phyloP scores from a whole-genome alignment of 2,797 vertebrate genomes.

The Sebastes iracundus region DNA sequence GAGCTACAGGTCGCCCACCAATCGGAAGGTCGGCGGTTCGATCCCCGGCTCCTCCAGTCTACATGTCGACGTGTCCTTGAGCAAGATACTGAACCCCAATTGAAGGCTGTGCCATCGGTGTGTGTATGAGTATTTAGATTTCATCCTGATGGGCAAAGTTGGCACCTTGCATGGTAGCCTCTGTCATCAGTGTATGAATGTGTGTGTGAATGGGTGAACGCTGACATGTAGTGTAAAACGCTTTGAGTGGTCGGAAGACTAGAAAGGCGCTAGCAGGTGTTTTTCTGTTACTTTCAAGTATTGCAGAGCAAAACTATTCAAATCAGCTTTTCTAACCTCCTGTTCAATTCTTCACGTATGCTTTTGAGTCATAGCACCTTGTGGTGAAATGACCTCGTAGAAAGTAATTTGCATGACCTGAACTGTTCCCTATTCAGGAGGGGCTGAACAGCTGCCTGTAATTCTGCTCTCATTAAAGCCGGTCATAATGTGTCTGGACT shows the following conservation, averaged over 20 bases:
- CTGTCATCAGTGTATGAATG: too few relatives aligned
- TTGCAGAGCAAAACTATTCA: not conserved
- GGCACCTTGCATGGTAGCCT: too few relatives aligned
- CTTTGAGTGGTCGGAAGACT: too few relatives aligned
- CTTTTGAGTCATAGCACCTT: not conserved
- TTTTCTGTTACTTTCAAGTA: not conserved
- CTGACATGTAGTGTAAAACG: too few relatives aligned
- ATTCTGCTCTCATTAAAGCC: slow-evolving; percentile 25
- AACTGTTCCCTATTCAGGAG: slow-evolving; percentile 11
- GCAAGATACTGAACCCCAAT: too few relatives aligned
- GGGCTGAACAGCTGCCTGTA: slow-evolving; percentile 45
- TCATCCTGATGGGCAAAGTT: too few relatives aligned
- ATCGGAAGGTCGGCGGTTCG: fast-evolving
- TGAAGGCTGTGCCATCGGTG: too few relatives aligned
- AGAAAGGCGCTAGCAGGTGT: not conserved
- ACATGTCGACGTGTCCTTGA: too few relatives aligned
- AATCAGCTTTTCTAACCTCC: not conserved
- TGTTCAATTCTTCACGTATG: not conserved
- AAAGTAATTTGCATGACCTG: slow-evolving; percentile 40
- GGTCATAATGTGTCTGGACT: slow-evolving; percentile 17
- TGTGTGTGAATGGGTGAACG: too few relatives aligned
- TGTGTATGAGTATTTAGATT: too few relatives aligned
- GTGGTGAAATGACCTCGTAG: slow-evolving; percentile 11
- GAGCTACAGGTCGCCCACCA: too few relatives aligned
- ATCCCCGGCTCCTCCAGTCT: too few relatives aligned